Base-by-base conservation (phyloP, 2,113 vertebrate genomes). In the Centropristis striata region DNA sequence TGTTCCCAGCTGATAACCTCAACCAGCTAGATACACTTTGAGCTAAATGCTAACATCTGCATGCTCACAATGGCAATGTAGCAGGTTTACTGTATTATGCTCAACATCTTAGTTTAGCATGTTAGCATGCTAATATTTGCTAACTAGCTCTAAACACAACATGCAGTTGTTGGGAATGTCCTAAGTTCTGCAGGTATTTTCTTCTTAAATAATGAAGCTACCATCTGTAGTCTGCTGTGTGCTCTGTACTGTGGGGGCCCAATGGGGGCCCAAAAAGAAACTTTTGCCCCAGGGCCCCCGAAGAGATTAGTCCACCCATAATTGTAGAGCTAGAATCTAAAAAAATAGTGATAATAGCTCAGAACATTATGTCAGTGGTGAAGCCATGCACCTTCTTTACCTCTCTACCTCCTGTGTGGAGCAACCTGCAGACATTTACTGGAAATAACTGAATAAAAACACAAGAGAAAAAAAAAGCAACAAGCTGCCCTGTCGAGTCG, bases 391-490 rank as follows among this genome's bases (percentile, higher is more conserved):
- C 53, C 68, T 76, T 78, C 73, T 76, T 76, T 70, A 51, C 49
- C 36, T n/a, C n/a, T n/a, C n/a, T n/a, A n/a, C n/a, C 18, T 64
- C 37, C 41, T n/a, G 6, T 27, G 61, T 67, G 61, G 57, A 66
- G 50, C 47, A 74, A 83, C 72, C 75, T 71, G 69, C 63, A 64
- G 81, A 71, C 82, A 71, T 80, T 87, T 87, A 83, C 69, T 80
- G 83, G 83, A 90, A 88, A 77, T 36, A 55, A 71, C 66, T 47
- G 23, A 49, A 68, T 57, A 67, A 80, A 80, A 80, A 66, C 61
- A 75, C n/a, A 59, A 1, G 10, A 75, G 37, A n/a, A 13, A 20
- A 50, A n/a, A 44, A 79, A 75, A 64, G 41, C 44, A 61, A 58
- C 68, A 79, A 59, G 63, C 61, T 71, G 70, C 61, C 65, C 67